Percentiles rank a stretch among this genome's conserved stretches.
Conservation (phyloP, 2,888 invertebrate genomes). For the Tupiocoris notatus region DNA sequence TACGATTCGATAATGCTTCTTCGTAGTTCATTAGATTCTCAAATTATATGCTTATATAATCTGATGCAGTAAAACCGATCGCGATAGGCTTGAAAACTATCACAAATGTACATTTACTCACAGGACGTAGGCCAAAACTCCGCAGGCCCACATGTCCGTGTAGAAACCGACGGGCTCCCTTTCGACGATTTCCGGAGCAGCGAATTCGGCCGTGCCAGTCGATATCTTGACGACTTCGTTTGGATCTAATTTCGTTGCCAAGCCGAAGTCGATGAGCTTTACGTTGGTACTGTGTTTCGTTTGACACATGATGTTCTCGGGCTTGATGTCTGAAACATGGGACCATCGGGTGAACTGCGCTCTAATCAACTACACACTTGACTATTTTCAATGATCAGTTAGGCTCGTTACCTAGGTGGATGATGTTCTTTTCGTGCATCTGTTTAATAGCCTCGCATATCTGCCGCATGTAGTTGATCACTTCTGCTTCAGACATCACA, state of each 20-base stretch:
- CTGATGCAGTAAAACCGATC: no score
- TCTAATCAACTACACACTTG: no score
- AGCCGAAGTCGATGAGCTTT: constrained; percentile 98
- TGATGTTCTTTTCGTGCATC: constrained; percentile 99
- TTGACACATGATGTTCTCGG: constrained; percentile 99
- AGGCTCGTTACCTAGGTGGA: constrained; percentile 82
- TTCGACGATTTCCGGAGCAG: constrained; percentile 98
- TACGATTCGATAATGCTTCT: no score
- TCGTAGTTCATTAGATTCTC: no score
- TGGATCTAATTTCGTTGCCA: constrained; percentile 96
- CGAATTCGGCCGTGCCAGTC: constrained; percentile 98
- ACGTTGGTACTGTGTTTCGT: constrained; percentile 92
- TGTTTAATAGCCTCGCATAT: constrained; percentile 96
- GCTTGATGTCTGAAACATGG: constrained; percentile 78
- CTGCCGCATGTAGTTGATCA: constrained; percentile 98
- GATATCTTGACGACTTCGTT: constrained; percentile 98
- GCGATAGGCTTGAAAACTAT: no score
- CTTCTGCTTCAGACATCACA: constrained; percentile 98
- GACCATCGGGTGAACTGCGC: no score
- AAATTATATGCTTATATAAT: no score
- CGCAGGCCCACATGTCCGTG: constrained; percentile 99
- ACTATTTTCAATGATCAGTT: no score
- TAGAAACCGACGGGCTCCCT: constrained; percentile 99
- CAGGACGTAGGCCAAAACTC: constrained; percentile 97
- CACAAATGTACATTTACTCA: constrained; percentile 65